Base-by-base conservation (phyloP, 2,888 invertebrate species). In the Hedya salicella region DNA sequence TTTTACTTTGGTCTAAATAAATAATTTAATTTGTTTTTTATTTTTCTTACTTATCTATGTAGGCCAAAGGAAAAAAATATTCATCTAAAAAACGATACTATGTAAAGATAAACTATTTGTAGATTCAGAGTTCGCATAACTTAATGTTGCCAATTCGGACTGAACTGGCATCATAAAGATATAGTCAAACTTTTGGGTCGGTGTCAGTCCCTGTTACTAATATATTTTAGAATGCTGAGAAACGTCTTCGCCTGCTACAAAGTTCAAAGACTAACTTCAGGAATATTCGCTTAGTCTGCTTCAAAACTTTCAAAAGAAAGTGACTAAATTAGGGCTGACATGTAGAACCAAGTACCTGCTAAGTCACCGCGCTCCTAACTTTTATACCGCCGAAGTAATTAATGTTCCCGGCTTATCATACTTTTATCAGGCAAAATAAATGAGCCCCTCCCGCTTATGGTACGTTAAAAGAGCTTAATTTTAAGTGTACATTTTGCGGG, bases 391-490 rank as follows among this genome's bases (percentile, higher is more conserved):
- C 30, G 48, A 57, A 56, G 65, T 60, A 66, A 66, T 66, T 66
- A 66, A 66, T 66, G 65, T 60, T 48, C 60, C 44, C 16, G 53
- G 65, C 65, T 66, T 66, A 66, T 66, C 60, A 66, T 66, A 59
- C 65, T 66, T 66, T 66, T 66, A 66, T 66, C 65, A 66, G 53
- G 53, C 53, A 36, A 60, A 66, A 66, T 66, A 32, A 66, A 66
- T 66, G 65, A 60, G 65, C 42, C 53, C 65, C 64, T 42, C 65
- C 59, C 46, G 62, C 48, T 66, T 66, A 60, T 60, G 53, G 60
- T 57, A 59, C 64, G 50, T 64, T 57, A 65, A 60, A 66, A 66
- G 60, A 66, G 65, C 65, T 66, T 66, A 60, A 60, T 66, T 66
- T 66, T 54, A 66, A 60, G 59, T 53, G 53, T 53, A 66, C 40